These are phyloP conservation scores for Artibeus lituratus DNA, from an alignment of 2,797 vertebrate genomes.

Conservation along the genomic window DNA sequence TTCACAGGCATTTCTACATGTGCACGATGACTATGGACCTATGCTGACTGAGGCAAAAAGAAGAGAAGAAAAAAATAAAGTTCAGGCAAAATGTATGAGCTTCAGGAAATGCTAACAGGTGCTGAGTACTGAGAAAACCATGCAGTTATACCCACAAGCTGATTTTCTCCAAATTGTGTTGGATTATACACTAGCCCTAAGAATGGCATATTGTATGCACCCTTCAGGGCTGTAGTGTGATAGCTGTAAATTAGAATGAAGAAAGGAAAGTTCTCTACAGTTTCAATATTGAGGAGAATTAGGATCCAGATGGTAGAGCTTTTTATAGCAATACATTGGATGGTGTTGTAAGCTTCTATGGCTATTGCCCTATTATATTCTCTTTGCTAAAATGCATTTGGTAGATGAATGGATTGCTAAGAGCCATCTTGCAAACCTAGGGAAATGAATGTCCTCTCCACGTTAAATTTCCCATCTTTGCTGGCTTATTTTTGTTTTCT, in stretches of 20 bases:
- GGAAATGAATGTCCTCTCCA: not conserved
- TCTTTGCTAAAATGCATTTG: slow-evolving; percentile 61
- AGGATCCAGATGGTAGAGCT: slow-evolving; percentile 79
- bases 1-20: rapidly evolving
- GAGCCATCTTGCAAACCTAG: not conserved
- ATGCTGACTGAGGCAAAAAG: not conserved
- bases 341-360: slow-evolving; percentile 69
- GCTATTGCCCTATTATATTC: slow-evolving; percentile 66
- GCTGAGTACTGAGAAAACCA: not conserved
- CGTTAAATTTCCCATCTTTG: not conserved
- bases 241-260: slow-evolving; percentile 68
- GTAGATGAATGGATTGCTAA: not conserved
- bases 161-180: slow-evolving; percentile 56
- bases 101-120: slow-evolving; percentile 27
- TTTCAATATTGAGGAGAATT: slow-evolving; percentile 66
- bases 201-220: not conserved
- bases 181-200: not conserved
- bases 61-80: not conserved
- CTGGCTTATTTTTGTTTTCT: not conserved
- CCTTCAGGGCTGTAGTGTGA: slow-evolving; percentile 47
- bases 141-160: not conserved
- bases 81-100: not conserved
- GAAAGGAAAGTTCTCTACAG: slow-evolving; percentile 54
- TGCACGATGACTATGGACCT: rapidly evolving
- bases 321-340: slow-evolving; percentile 75